Conservation (phyloP, 1,140 invertebrate genomes). For the Brachystomella parvula region DNA sequence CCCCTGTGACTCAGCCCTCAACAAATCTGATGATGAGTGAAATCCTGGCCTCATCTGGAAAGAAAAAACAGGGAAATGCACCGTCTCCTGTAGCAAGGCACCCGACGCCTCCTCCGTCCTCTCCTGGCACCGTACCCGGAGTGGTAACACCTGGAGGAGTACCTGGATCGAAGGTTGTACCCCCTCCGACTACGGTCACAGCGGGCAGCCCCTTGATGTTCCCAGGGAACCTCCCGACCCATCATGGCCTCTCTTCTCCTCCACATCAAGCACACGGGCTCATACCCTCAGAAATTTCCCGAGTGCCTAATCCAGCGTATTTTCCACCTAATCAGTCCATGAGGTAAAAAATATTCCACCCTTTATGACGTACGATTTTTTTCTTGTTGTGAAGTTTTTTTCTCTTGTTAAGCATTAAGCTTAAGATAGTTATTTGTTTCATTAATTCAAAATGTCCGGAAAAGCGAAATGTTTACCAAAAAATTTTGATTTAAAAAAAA, state of each 20-base stretch:
- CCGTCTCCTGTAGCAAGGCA: too few species aligned
- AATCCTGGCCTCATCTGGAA: slow-evolving; percentile 5
- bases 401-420: too few species aligned
- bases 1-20: background rate
- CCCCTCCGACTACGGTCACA: background rate
- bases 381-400: background rate
- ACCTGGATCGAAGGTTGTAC: background rate
- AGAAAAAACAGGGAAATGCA: background rate
- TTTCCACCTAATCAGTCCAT: slow-evolving; percentile 18
- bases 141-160: background rate
- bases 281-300: slow-evolving; percentile 23
- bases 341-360: slow-evolving; percentile 24
- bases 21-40: slow-evolving; percentile 15
- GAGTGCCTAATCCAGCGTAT: slow-evolving; percentile 23
- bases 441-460: too few species aligned
- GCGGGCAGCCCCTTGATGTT: slow-evolving; percentile 18
- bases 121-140: background rate
- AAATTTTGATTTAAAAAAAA: background rate
- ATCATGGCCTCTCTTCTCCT: slow-evolving; percentile 11
- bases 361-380: background rate
- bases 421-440: too few species aligned
- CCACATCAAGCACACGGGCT: slow-evolving; percentile 10
- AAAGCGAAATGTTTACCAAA: too few species aligned
- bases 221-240: slow-evolving; percentile 6
- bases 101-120: slow-evolving; percentile 9